Evolutionary conservation across 2,797 vertebrate genomes (phyloP).

Genomic region (Melanotaenia parkinsoni): DNA sequence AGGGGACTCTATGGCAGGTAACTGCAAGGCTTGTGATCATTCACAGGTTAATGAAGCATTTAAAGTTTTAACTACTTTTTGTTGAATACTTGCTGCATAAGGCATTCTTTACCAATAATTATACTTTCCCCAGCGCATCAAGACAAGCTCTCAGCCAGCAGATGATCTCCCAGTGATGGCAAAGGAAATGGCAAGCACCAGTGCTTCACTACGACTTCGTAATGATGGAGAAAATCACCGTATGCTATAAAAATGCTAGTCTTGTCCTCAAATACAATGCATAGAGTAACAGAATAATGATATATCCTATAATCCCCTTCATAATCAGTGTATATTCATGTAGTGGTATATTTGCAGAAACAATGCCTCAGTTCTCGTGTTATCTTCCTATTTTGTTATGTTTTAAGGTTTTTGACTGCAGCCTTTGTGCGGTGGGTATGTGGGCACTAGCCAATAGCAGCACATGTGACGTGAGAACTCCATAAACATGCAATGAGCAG

Average conservation of each 20-base stretch:
- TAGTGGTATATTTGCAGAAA: not conserved
- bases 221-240: slow-evolving; percentile 16
- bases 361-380: not conserved
- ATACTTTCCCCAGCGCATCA: slow-evolving; percentile 61
- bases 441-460: not conserved
- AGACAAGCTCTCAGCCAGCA: slow-evolving; percentile 51
- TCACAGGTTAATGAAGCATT: not conserved
- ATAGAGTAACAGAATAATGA: not conserved
- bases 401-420: not conserved
- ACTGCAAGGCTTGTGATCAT: slow-evolving; percentile 6
- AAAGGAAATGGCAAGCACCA: slow-evolving; percentile 44
- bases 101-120: slow-evolving; percentile 13
- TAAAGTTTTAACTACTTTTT: not conserved
- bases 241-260: slow-evolving; percentile 7
- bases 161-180: slow-evolving; percentile 60
- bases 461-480: not conserved
- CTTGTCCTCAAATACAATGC: not conserved
- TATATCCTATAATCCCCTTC: not conserved
- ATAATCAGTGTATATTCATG: not conserved
- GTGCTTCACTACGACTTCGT: not conserved
- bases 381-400: not conserved
- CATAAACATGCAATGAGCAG: not conserved
- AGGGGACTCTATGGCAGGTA: slow-evolving; percentile 75
- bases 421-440: not conserved
- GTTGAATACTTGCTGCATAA: not conserved